phyloP scores from a whole-genome alignment of 2,888 invertebrate genomes.

The Cordilura impudica region DNA sequence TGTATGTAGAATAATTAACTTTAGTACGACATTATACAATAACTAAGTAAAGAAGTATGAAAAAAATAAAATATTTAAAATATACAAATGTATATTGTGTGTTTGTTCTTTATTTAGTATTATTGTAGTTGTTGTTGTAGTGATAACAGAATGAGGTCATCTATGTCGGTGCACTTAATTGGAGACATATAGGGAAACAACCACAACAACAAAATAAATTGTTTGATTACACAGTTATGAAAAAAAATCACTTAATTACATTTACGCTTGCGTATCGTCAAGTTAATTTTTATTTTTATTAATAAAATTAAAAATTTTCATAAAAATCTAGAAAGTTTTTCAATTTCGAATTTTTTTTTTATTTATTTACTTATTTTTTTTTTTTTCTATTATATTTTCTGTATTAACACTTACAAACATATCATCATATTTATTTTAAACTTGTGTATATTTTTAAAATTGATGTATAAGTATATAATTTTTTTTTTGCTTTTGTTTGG shows the following conservation, averaged over 20 bases:
- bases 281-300: background rate
- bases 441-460: slow-evolving; percentile 12
- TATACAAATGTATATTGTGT: slow-evolving; percentile 6
- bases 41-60: background rate
- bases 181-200: slow-evolving; percentile 14
- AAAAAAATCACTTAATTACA: slow-evolving; percentile 18
- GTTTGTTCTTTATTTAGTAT: too few relatives aligned
- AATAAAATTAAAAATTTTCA: background rate
- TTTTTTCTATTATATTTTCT: background rate
- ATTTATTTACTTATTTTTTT: background rate
- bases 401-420: slow-evolving; percentile 17
- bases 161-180: slow-evolving; percentile 55
- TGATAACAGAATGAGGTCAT: slow-evolving; percentile 61
- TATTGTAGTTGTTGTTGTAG: slow-evolving; percentile 38
- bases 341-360: background rate
- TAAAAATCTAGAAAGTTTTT: too few relatives aligned
- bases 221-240: slow-evolving; percentile 8
- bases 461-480: slow-evolving; percentile 29
- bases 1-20: slow-evolving; percentile 35
- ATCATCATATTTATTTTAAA: background rate
- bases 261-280: slow-evolving; percentile 63
- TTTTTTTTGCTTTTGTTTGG: slow-evolving; percentile 49
- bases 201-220: background rate
- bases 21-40: slow-evolving; percentile 30
- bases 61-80: slow-evolving; percentile 12